Evolutionary conservation across 2,888 invertebrate species (phyloP).

Genomic region (Brachynemurus nebulosus): DNA sequence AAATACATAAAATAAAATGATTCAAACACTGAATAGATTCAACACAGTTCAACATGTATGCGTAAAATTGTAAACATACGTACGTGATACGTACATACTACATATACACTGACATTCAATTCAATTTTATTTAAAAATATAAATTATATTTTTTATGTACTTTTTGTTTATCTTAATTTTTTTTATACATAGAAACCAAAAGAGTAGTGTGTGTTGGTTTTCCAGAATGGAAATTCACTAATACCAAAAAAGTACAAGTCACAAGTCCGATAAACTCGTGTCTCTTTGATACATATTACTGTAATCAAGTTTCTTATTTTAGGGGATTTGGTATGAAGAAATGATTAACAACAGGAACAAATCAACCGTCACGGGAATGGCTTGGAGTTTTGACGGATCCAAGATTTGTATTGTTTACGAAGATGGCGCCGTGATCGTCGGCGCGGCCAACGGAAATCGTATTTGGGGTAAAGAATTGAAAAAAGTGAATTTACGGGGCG

Average conservation of each 20-base stretch:
- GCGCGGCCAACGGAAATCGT: slow-evolving; percentile 94
- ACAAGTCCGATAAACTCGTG: background rate
- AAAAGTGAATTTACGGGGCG: slow-evolving; percentile 63
- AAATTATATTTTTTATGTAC: no score
- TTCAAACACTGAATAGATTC: no score
- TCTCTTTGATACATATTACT: slow-evolving; percentile 5
- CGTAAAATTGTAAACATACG: no score
- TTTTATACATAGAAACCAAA: background rate
- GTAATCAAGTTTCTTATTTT: slow-evolving; percentile 34
- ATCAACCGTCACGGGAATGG: slow-evolving; percentile 90
- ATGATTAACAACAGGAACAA: slow-evolving; percentile 99
- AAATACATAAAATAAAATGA: no score
- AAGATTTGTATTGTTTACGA: slow-evolving; percentile 99
- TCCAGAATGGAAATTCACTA: no score
- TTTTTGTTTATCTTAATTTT: no score
- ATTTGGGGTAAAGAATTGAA: slow-evolving; percentile 98
- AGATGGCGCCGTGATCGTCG: slow-evolving; percentile 91
- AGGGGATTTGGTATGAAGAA: slow-evolving; percentile 96
- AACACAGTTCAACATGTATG: no score
- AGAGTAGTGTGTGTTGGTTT: background rate
- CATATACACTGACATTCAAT: no score
- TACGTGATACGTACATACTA: no score
- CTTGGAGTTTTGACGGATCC: slow-evolving; percentile 95
- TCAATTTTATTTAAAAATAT: no score
- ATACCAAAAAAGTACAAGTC: slow-evolving; percentile 1